These are phyloP conservation scores for Bubalus kerabau DNA, from an alignment of 2,113 vertebrate species.

Conservation along the genomic window DNA sequence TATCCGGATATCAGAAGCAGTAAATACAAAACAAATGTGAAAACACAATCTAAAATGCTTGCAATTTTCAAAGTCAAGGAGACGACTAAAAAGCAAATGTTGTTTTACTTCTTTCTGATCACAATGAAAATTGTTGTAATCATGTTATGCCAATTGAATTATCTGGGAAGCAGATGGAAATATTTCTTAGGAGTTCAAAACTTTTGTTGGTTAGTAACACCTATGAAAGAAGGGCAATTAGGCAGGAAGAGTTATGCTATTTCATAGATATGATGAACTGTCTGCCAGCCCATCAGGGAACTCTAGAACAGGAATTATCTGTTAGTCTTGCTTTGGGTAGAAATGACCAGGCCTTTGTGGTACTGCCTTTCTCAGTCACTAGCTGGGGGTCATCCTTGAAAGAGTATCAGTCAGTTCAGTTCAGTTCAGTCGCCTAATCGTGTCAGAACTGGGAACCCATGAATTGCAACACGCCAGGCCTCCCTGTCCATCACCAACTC, in stretches of 20 bases:
- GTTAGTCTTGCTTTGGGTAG: not conserved
- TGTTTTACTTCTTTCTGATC: not conserved
- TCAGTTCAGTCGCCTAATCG: rapidly evolving
- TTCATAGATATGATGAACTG: not conserved
- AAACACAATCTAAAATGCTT: not conserved
- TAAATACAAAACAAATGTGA: not conserved
- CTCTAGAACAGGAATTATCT: not conserved
- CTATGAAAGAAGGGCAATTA: not conserved
- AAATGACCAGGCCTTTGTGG: not conserved
- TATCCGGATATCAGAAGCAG: not conserved
- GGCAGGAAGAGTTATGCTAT: not conserved
- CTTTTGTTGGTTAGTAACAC: not conserved
- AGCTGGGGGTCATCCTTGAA: not conserved
- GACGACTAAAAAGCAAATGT: not conserved
- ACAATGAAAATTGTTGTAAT: not conserved
- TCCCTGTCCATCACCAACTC: too few relatives aligned
- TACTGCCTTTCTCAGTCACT: not conserved
- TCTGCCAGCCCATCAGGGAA: not conserved
- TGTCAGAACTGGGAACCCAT: not conserved
- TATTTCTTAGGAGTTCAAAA: not conserved
- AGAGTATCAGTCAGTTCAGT: not conserved
- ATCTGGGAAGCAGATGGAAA: not conserved
- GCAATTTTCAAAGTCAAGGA: not conserved
- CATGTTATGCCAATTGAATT: not conserved
- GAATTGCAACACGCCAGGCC: rapidly evolving